Evolutionary conservation across 37 sponge, comb jelly and placozoan genomes (phyloP).

Genomic region (Agelas oroides): DNA sequence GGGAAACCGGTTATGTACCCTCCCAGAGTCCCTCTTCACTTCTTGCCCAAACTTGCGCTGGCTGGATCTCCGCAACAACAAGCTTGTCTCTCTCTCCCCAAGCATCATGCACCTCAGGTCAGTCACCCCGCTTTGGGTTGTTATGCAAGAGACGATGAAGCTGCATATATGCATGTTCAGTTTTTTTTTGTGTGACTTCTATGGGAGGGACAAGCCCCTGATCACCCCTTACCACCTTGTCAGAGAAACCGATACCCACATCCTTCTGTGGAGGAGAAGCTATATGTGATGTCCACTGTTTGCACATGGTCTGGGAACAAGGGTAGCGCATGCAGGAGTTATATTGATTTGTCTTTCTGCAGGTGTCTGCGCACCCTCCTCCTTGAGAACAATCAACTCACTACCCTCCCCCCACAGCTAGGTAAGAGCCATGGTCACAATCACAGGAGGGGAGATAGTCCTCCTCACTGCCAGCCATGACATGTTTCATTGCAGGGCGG

Average conservation of each 20-base stretch:
- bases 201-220: too few relatives aligned
- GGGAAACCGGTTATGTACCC: constrained; percentile 62
- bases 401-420: constrained; percentile 71
- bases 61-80: constrained; percentile 90
- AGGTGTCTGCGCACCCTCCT: constrained; percentile 68
- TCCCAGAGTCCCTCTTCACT: constrained; percentile 75
- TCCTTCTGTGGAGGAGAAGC: too few relatives aligned
- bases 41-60: constrained; percentile 68
- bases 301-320: too few relatives aligned
- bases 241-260: too few relatives aligned
- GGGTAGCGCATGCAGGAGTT: too few relatives aligned
- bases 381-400: constrained; percentile 79
- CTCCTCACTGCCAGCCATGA: too few relatives aligned
- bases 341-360: background rate
- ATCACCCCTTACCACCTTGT: too few relatives aligned
- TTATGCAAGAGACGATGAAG: background rate
- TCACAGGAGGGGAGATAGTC: too few relatives aligned
- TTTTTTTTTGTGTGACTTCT: too few relatives aligned
- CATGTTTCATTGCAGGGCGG: background rate
- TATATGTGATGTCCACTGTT: too few relatives aligned
- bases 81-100: constrained; percentile 51
- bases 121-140: background rate
- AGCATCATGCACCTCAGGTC: constrained; percentile 70
- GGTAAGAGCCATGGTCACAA: constrained; percentile 22
- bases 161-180: background rate